These are phyloP conservation scores for Chrysocyon brachyurus DNA, from an alignment of 2,797 vertebrate genomes.

Conservation along the genomic window DNA sequence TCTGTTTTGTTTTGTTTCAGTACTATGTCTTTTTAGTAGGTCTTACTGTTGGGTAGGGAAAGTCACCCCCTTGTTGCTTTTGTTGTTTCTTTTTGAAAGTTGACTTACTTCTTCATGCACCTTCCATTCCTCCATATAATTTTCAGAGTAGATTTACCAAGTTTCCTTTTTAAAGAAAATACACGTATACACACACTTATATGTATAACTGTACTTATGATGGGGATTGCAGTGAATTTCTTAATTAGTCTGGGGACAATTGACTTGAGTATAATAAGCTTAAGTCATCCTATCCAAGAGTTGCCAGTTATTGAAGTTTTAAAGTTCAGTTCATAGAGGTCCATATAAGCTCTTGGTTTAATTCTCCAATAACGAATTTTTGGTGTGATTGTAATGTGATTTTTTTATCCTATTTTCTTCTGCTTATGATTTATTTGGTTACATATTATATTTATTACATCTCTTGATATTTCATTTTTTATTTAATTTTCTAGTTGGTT, in stretches of 20 bases:
- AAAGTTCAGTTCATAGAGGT: neutral
- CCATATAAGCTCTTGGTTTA: conserved; percentile 31
- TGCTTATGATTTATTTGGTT: neutral
- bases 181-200: neutral
- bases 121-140: neutral
- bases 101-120: neutral
- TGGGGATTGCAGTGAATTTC: neutral
- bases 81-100: neutral
- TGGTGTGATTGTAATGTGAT: neutral
- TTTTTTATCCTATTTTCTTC: neutral
- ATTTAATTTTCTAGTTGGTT: conserved; percentile 8
- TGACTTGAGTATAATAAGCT: neutral
- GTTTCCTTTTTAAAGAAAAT: conserved; percentile 17
- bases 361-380: conserved; percentile 10
- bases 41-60: conserved; percentile 1
- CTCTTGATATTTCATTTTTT: neutral
- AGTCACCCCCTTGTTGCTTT: neutral
- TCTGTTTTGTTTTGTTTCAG: neutral
- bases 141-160: neutral
- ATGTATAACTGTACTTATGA: neutral
- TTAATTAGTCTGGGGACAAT: neutral
- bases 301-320: neutral
- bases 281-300: neutral
- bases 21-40: neutral
- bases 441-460: neutral